Evolutionary conservation across 2,797 vertebrate species (phyloP).

Genomic region (Poeciliopsis turneri): DNA sequence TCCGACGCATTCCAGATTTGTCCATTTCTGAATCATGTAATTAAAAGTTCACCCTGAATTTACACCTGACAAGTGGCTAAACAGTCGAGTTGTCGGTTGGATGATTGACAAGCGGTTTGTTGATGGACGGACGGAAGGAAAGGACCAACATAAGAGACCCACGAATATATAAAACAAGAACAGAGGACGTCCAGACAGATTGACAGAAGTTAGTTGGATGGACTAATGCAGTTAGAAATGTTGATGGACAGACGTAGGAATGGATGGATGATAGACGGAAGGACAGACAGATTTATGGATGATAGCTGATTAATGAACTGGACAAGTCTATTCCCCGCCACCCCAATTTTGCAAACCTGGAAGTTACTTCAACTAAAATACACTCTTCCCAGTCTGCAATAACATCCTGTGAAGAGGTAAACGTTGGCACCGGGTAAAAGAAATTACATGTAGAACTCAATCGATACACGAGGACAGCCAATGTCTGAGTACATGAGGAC

Average conservation of each 20-base stretch:
- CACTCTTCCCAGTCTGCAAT: neutral
- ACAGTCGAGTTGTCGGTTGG: neutral
- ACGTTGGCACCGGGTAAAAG: slow-evolving; percentile 40
- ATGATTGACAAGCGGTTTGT: neutral
- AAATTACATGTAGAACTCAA: slow-evolving; percentile 57
- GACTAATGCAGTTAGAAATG: neutral
- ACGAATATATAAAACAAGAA: neutral
- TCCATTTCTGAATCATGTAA: neutral
- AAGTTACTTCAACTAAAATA: neutral
- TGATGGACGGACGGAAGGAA: neutral
- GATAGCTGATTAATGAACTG: neutral
- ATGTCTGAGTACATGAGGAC: slow-evolving; percentile 32
- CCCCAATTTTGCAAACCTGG: neutral
- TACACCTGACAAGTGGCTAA: neutral
- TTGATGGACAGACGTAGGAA: neutral
- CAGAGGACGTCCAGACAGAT: neutral
- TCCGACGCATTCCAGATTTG: neutral
- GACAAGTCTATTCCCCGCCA: neutral
- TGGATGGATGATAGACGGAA: neutral
- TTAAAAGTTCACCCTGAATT: neutral
- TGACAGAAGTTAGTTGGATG: neutral
- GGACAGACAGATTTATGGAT: neutral
- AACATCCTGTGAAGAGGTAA: slow-evolving; percentile 50
- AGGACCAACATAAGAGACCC: neutral
- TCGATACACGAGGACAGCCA: slow-evolving; percentile 45